Percentiles rank a stretch among this genome's conserved stretches.
These are phyloP conservation scores for Trachymyrmex septentrionalis DNA, from an alignment of 1,140 invertebrate genomes.

Conservation along the genomic window DNA sequence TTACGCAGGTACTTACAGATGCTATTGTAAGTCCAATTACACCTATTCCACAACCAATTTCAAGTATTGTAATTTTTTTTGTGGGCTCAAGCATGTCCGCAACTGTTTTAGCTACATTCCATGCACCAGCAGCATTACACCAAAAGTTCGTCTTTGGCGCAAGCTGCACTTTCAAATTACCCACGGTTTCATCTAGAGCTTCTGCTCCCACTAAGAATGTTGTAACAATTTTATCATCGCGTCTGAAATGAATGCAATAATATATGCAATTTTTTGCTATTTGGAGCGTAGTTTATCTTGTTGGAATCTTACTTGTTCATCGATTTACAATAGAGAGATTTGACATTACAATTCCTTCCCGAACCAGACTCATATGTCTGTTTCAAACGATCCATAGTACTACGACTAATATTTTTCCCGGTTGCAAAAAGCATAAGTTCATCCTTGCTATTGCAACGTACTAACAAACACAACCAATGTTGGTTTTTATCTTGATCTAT, in stretches of 20 bases:
- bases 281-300: conserved; percentile 2
- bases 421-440: conserved; percentile 85
- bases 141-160: conserved; percentile 85
- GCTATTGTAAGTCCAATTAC: conserved; percentile 83
- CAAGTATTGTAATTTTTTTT: conserved; percentile 80
- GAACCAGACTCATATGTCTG: conserved; percentile 80
- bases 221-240: conserved; percentile 73
- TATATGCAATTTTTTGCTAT: conserved; percentile 32
- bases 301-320: conserved; percentile 80
- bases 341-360: conserved; percentile 84
- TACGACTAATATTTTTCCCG: conserved; percentile 81
- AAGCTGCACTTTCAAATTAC: conserved; percentile 82
- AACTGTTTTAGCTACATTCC: conserved; percentile 81
- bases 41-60: conserved; percentile 85
- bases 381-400: conserved; percentile 82
- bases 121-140: conserved; percentile 82
- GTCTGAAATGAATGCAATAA: conserved; percentile 75
- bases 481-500: conserved; percentile 71
- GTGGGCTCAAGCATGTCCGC: conserved; percentile 79
- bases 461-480: conserved; percentile 82
- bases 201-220: conserved; percentile 84
- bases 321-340: conserved; percentile 85
- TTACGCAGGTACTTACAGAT: conserved; percentile 77
- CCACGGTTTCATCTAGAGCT: conserved; percentile 84
- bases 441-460: conserved; percentile 83